Base-by-base conservation (phyloP, 2,888 invertebrate genomes). In the Lysandra coridon region DNA sequence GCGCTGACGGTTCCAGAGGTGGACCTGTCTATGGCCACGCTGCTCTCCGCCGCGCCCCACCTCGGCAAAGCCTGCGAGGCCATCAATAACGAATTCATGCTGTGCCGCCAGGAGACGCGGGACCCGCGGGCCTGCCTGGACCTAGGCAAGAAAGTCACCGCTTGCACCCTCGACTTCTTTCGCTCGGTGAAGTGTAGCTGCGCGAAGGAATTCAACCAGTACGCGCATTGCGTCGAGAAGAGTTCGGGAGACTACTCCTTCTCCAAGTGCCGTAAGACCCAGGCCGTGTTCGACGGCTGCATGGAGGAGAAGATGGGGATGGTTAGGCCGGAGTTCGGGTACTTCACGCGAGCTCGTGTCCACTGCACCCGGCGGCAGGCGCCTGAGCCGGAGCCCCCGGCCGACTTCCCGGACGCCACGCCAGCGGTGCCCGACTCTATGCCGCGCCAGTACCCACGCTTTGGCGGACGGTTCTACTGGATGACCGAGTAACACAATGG, bases 41-140 rank as follows among this genome's bases (percentile, higher is more conserved):
- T 99, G 40, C 96, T 97, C 88, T 97, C 99, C 30, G 98, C 97
- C 1, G 96, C 98, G 17, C 97, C 98, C 84, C 98, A 98, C 91
- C 92, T 99, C 85, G 99, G 99, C 83, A 98, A 98, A 91, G 96
- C 96, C 85, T 99, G 99, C 91, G 98, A 99, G 92, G 91, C 94
- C 79, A 95, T 97, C 84, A 98, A 98, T 92, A 99, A 98, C 97
- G 99, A 99, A 91, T 99, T 98, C 88, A 97, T 98, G 96, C 92
- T 99, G 73, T 99, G 99, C 85, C 96, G 97, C n/a, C 87, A 95
- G 40, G 98, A 99, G 90, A 91, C 96, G 64, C 91, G 96, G 7
- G 99, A 99, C 91, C 98, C 98, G 0, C 95, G 98, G 49, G 96
- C 96, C 84, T 99, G 99, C 87, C 33, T 99, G 4, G 92, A 95